These are phyloP conservation scores for Molossus alvarezi DNA, from an alignment of 2,797 vertebrate genomes.

Conservation along the genomic window DNA sequence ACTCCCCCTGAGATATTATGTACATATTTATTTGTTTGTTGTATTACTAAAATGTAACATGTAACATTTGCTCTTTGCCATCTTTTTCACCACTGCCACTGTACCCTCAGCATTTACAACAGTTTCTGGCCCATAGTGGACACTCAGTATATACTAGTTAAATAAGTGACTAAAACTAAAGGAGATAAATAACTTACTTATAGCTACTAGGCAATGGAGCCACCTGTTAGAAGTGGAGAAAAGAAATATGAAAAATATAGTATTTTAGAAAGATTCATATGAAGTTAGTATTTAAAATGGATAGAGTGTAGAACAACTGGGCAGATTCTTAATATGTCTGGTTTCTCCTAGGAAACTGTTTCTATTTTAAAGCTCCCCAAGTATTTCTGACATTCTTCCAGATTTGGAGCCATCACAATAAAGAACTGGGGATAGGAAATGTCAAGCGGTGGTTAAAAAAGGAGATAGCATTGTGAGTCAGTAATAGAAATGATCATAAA, in stretches of 20 bases:
- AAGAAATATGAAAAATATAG: neutral
- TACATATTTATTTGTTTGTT: neutral
- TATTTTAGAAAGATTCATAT: constrained; percentile 37
- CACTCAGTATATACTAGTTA: neutral
- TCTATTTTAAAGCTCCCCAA: constrained; percentile 5
- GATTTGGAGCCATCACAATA: neutral
- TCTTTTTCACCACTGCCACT: neutral
- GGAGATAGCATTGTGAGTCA: neutral
- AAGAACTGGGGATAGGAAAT: neutral
- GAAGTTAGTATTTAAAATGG: constrained; percentile 18
- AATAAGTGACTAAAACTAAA: constrained; percentile 33
- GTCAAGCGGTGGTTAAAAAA: neutral
- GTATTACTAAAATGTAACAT: neutral
- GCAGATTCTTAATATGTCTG: neutral
- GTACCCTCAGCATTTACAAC: neutral
- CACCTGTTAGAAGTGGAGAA: neutral
- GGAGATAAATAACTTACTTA: neutral
- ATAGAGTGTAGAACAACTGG: neutral
- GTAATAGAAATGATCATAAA: constrained; percentile 18
- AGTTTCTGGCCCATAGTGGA: neutral
- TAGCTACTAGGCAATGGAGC: neutral
- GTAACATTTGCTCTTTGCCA: neutral
- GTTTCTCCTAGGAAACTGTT: neutral
- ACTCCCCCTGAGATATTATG: neutral
- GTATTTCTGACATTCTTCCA: constrained; percentile 33